Evolutionary conservation across 2,797 vertebrate species (phyloP).

Genomic region (Linurgus olivaceus): DNA sequence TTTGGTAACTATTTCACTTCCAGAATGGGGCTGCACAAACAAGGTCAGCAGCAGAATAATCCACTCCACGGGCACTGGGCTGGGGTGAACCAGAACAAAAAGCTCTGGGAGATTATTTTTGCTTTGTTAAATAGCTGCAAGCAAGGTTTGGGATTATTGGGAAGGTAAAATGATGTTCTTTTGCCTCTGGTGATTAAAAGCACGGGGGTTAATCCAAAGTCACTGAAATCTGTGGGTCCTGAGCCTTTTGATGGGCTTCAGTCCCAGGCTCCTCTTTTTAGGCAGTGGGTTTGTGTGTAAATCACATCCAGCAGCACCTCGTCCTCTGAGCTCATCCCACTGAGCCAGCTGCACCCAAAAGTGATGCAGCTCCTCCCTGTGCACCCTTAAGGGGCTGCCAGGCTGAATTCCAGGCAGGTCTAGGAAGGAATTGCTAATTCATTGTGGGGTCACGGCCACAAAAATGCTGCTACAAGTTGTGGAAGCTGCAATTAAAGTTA

Average conservation of each 20-base stretch:
- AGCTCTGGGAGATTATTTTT: not conserved
- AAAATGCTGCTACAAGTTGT: not conserved
- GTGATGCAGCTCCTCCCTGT: not conserved
- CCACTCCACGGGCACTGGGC: not conserved
- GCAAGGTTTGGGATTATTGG: not conserved
- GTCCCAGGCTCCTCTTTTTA: not conserved
- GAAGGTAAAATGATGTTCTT: not conserved
- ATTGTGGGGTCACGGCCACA: not conserved
- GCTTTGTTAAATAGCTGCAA: not conserved
- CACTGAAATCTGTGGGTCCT: not conserved
- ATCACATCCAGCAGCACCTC: not conserved
- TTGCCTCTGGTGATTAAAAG: not conserved
- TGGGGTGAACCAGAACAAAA: not conserved
- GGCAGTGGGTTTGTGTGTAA: not conserved
- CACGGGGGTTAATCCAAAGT: not conserved
- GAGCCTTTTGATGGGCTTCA: not conserved
- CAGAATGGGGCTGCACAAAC: slow-evolving; percentile 7
- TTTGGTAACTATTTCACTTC: slow-evolving; percentile 68
- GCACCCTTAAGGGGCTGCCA: not conserved
- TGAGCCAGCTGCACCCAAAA: not conserved
- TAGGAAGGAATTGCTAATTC: not conserved
- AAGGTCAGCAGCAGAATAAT: not conserved
- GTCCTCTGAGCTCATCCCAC: not conserved
- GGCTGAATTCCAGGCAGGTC: not conserved
- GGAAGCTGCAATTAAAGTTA: not conserved